A percentile compares a stretch with the other conserved stretches of the same genome.
Conservation (phyloP, 2,113 vertebrate species). For the Indicator maculatus region DNA sequence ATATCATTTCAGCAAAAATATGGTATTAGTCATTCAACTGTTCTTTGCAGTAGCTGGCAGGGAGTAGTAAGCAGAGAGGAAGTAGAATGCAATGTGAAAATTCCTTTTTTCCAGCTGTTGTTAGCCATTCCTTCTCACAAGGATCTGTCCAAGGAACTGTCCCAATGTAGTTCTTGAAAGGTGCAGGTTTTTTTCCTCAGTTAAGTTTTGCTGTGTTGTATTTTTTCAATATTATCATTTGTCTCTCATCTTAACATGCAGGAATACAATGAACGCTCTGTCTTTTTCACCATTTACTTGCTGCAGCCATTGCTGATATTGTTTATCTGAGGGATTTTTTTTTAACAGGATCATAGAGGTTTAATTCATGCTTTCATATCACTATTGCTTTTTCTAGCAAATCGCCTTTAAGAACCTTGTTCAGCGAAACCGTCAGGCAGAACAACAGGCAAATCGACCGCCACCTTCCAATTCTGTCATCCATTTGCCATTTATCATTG, state of each 20-base stretch:
- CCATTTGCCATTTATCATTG: slow-evolving; percentile 96
- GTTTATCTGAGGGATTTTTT: neutral
- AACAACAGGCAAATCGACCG: slow-evolving; percentile 90
- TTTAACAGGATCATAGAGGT: neutral
- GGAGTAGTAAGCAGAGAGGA: neutral
- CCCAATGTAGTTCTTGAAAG: neutral
- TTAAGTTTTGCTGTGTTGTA: neutral
- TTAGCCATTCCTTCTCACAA: neutral
- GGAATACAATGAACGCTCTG: neutral
- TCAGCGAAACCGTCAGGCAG: slow-evolving; percentile 91
- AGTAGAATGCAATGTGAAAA: neutral
- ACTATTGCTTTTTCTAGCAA: slow-evolving; percentile 83
- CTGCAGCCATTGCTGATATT: neutral
- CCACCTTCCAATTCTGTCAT: slow-evolving; percentile 96
- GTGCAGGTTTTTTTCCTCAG: neutral
- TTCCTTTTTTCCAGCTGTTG: neutral
- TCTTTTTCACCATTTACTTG: neutral
- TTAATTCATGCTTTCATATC: neutral
- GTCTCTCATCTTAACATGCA: neutral
- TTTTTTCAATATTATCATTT: neutral
- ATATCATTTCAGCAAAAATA: neutral
- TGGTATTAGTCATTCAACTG: neutral
- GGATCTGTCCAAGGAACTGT: neutral
- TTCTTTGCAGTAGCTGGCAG: neutral
- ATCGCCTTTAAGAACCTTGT: slow-evolving; percentile 99